phyloP scores from a whole-genome alignment of 2,888 invertebrate species.

The Euspilapteryx auroguttella region DNA sequence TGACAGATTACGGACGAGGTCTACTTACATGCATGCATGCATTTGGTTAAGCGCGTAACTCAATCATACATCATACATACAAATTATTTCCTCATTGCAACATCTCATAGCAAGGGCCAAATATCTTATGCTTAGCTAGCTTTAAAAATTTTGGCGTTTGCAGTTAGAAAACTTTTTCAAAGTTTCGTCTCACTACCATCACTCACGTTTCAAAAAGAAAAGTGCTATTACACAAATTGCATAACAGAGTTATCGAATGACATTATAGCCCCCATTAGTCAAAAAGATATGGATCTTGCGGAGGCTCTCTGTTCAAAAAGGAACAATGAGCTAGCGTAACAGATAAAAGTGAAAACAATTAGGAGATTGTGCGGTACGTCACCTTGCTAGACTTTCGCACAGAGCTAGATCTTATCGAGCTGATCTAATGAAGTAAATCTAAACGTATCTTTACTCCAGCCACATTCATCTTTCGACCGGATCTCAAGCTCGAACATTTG shows the following conservation, averaged over 20 bases:
- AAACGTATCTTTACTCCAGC: too few relatives aligned
- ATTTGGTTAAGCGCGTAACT: too few relatives aligned
- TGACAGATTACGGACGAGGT: too few relatives aligned
- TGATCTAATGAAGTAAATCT: conserved; percentile 13
- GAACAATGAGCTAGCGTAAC: conserved; percentile 34
- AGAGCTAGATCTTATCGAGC: conserved; percentile 13
- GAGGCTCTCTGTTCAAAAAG: conserved; percentile 16
- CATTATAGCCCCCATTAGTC: conserved; percentile 42
- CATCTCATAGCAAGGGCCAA: too few relatives aligned
- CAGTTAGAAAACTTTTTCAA: too few relatives aligned
- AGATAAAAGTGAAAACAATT: conserved; percentile 49
- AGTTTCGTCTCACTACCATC: conserved; percentile 8
- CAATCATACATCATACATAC: too few relatives aligned
- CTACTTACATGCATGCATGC: too few relatives aligned
- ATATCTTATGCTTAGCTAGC: too few relatives aligned
- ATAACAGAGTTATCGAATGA: conserved; percentile 28
- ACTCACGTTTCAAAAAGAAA: conserved; percentile 15
- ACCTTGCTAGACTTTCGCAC: conserved; percentile 23
- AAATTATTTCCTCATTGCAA: too few relatives aligned
- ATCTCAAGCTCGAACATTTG: too few relatives aligned
- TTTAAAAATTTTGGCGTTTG: too few relatives aligned
- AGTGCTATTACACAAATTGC: conserved; percentile 29
- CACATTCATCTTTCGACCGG: too few relatives aligned
- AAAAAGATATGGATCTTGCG: conserved; percentile 30
- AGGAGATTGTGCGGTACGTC: conserved; percentile 26